Base-by-base conservation (phyloP, 2,888 invertebrate genomes). In the Diarsia brunnea region DNA sequence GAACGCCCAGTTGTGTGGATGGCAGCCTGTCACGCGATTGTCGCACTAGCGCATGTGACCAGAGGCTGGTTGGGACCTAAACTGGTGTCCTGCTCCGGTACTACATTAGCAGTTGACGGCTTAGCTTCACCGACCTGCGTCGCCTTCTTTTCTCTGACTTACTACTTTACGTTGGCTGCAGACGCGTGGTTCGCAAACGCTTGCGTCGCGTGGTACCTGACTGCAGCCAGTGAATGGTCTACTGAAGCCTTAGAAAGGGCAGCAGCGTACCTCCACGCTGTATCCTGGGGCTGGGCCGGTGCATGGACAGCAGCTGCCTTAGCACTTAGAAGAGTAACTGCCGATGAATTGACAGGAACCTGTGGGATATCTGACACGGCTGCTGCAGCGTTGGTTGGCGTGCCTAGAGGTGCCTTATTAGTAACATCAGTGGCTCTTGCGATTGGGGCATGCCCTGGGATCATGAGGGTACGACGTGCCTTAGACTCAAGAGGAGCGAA, bases 171-270 rank as follows among this genome's bases (percentile, higher is more conserved):
- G 51, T 95, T 98, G 89, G 98, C 98, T 69, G 98, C 98, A 78
- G 97, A 98, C 89, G 97, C 98, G 79, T 98, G 99, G 99, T 99
- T 99, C 98, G 97, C 98, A 4, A 98, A 98, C 87, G 97, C 99
- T 70, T 98, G 98, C 80, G 97, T 98, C 68, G 98, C 99, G 75
- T 99, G 99, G 98, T 98, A 98, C 91, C 97, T 99, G 68, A 98
- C 98, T 8, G 98, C 99, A 0, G 98, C 98, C 64, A 98, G 98
- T 92, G 98, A 99, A 92, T 99, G 99, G 99, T 98, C 98, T 45
- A 98, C 98, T 76, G 99, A 99, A 94, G 98, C 99, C 4, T 97
- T 99, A 71, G 98, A 98, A 93, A 98, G 98, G 68, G 98, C 98
- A 47, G 98, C 98, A 0, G 98, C 98, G 27, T 98, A 98, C 89